phyloP scores from a whole-genome alignment of 1,140 invertebrate genomes.

The Pachypsylla venusta region DNA sequence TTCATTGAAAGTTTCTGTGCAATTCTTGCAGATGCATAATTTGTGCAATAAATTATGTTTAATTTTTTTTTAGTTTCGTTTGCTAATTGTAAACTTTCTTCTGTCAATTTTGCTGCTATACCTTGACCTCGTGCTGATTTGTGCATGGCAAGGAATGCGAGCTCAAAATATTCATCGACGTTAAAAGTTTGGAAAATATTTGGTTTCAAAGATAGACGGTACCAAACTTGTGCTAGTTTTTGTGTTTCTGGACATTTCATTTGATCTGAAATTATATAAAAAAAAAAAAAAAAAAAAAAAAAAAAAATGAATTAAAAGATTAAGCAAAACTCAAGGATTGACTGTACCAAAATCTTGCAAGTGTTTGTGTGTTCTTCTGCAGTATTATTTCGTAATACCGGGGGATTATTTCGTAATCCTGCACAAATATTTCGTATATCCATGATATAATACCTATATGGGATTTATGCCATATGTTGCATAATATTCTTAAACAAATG shows the following conservation, averaged over 20 bases:
- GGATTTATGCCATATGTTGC: too few species aligned
- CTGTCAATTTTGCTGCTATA: background rate
- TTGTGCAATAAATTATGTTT: background rate
- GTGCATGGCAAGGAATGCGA: background rate
- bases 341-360: too few species aligned
- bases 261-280: conserved; percentile 3
- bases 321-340: too few species aligned
- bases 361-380: too few species aligned
- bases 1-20: background rate
- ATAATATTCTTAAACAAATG: too few species aligned
- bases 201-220: background rate
- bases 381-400: too few species aligned
- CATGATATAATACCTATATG: too few species aligned
- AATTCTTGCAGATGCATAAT: background rate
- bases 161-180: background rate
- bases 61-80: background rate
- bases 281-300: too few species aligned
- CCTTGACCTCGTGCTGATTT: background rate
- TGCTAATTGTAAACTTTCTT: background rate
- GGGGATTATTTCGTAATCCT: too few species aligned
- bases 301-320: too few species aligned
- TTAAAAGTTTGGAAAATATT: background rate
- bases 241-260: background rate
- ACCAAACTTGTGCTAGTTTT: background rate
- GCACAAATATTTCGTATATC: too few species aligned